Evolutionary conservation across 2,113 vertebrate genomes (phyloP).

Genomic region (Pseudolaguvia tuberculata): DNA sequence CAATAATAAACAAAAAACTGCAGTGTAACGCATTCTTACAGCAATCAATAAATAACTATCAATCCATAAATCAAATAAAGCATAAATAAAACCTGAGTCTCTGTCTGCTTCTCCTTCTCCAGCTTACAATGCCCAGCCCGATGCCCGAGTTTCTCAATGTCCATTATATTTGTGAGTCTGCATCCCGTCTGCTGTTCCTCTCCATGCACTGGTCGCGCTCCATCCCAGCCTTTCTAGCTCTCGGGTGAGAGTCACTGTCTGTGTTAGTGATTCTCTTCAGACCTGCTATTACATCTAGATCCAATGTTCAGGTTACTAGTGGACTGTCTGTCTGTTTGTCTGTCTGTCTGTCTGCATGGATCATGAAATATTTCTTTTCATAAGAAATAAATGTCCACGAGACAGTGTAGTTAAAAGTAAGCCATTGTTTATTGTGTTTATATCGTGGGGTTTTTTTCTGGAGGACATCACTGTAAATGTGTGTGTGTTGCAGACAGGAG

Average conservation of each 20-base stretch:
- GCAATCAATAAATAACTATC: too few relatives aligned
- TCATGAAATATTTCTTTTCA: not conserved
- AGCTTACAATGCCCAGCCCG: conserved; percentile 97
- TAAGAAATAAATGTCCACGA: not conserved
- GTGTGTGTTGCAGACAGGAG: conserved; percentile 77
- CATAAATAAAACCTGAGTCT: too few relatives aligned
- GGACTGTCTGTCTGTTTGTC: not conserved
- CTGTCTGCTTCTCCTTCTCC: conserved; percentile 43
- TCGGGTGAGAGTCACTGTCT: conserved; percentile 76
- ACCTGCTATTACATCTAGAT: not conserved
- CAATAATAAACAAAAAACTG: not conserved
- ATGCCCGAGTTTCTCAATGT: conserved; percentile 98
- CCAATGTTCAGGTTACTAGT: not conserved
- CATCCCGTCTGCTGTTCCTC: conserved; percentile 93
- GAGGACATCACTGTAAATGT: not conserved
- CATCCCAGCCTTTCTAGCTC: conserved; percentile 94
- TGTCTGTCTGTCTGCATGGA: too few relatives aligned
- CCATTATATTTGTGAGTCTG: conserved; percentile 98
- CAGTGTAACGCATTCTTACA: not conserved
- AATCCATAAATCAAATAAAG: too few relatives aligned
- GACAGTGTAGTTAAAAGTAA: not conserved
- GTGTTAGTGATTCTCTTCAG: not conserved
- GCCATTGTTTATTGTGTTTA: not conserved
- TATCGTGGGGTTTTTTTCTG: not conserved
- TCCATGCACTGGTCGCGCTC: conserved; percentile 99